A percentile compares a stretch with the other conserved stretches of the same genome.
Evolutionary conservation across 2,888 invertebrate genomes (phyloP).

Genomic region (Bembecia ichneumoniformis): DNA sequence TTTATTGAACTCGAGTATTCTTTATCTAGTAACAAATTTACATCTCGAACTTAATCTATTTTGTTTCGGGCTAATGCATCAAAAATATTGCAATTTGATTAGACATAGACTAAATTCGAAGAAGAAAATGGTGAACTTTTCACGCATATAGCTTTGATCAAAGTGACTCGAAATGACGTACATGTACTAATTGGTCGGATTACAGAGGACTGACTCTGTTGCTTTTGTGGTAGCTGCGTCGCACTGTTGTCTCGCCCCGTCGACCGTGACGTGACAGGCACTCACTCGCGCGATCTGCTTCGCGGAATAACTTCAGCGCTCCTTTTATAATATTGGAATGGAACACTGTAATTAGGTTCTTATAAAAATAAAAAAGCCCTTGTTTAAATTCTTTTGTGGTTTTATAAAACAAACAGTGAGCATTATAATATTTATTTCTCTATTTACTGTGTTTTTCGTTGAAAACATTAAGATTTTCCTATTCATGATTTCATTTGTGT

Average conservation of each 20-base stretch:
- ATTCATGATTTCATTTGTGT: too few species aligned
- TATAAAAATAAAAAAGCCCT: too few species aligned
- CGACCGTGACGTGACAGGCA: slow-evolving; percentile 11
- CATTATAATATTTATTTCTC: too few species aligned
- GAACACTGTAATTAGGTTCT: background rate
- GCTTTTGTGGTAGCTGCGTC: slow-evolving; percentile 17
- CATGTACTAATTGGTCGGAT: slow-evolving; percentile 56
- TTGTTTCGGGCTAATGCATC: too few species aligned
- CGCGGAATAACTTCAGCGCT: slow-evolving; percentile 12
- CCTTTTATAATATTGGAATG: background rate
- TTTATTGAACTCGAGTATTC: too few species aligned
- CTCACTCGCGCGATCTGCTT: slow-evolving; percentile 7
- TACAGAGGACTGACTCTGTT: slow-evolving; percentile 34
- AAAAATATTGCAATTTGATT: slow-evolving; percentile 2
- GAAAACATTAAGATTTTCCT: too few species aligned
- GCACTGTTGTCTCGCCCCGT: slow-evolving; percentile 12
- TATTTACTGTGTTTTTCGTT: too few species aligned
- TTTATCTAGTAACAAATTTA: too few species aligned
- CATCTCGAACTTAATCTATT: too few species aligned
- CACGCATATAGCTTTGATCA: slow-evolving; percentile 43
- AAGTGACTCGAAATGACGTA: slow-evolving; percentile 49
- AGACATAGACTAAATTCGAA: slow-evolving; percentile 35
- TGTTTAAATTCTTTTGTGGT: too few species aligned
- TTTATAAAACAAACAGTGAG: too few species aligned
- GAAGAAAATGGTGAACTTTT: slow-evolving; percentile 48